Evolutionary conservation across 2,113 vertebrate genomes (phyloP).

Genomic region (Hystrix cristata): DNA sequence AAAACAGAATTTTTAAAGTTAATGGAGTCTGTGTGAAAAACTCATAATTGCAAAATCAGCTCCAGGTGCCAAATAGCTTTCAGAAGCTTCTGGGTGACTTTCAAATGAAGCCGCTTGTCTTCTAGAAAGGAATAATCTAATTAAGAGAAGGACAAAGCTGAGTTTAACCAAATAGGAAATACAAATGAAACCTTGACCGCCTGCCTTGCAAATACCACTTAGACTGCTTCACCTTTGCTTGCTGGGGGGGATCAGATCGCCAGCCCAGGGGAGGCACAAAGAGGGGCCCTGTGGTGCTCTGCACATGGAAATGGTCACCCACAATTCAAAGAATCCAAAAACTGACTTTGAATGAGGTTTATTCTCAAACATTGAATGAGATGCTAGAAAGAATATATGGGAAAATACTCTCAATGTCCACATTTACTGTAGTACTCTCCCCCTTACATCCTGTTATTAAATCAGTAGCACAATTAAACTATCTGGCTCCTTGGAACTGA

Average conservation of each 20-base stretch:
- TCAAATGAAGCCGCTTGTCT: constrained; percentile 28
- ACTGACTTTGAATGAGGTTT: constrained; percentile 15
- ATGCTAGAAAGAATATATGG: background rate
- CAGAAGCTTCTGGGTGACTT: constrained; percentile 58
- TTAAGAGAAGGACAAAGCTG: constrained; percentile 37
- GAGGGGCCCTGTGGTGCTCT: background rate
- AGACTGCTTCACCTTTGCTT: background rate
- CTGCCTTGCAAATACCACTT: background rate
- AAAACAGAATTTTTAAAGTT: constrained; percentile 57
- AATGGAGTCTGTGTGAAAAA: background rate
- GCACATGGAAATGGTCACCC: background rate
- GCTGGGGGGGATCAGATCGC: background rate
- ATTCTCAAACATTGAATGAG: constrained; percentile 20
- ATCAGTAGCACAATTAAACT: constrained; percentile 29
- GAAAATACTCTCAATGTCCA: background rate
- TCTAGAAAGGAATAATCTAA: constrained; percentile 42
- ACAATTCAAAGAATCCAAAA: background rate
- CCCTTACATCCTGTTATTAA: constrained; percentile 17
- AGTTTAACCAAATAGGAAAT: constrained; percentile 37
- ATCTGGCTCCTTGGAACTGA: constrained; percentile 12
- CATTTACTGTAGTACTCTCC: background rate
- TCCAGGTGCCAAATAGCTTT: background rate
- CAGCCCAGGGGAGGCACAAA: background rate
- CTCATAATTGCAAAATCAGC: constrained; percentile 29
- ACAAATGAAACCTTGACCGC: background rate